Conservation (phyloP, 2,797 vertebrate species). For the Chromobotia macracanthus region DNA sequence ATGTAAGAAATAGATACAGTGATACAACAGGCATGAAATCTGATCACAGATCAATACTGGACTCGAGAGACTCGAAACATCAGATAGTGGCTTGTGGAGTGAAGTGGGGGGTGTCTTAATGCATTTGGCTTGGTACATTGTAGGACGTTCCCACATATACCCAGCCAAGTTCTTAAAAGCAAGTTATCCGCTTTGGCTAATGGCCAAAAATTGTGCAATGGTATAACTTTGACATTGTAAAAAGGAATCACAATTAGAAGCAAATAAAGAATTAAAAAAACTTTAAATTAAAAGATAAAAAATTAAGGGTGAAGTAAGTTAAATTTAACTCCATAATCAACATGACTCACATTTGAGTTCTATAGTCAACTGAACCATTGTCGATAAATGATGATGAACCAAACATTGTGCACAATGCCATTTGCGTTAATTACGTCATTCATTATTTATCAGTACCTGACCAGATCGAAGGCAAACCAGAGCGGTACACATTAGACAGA, state of each 20-base stretch:
- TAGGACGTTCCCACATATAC: constrained; percentile 30
- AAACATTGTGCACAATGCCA: constrained; percentile 47
- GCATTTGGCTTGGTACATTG: constrained; percentile 10
- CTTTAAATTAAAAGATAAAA: background rate
- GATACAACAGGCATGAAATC: constrained; percentile 59
- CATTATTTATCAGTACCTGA: constrained; percentile 61
- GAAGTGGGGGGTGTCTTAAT: constrained; percentile 27
- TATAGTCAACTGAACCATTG: background rate
- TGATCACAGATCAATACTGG: constrained; percentile 61
- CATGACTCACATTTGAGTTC: too few species aligned
- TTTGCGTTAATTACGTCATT: constrained; percentile 40
- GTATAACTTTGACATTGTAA: constrained; percentile 1
- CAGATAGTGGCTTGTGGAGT: constrained; percentile 41
- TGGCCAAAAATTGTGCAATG: background rate
- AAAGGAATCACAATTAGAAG: background rate
- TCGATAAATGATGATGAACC: constrained; percentile 30
- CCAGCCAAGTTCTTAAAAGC: constrained; percentile 41
- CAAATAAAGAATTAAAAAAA: background rate
- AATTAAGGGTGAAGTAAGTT: background rate
- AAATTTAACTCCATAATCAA: too few species aligned
- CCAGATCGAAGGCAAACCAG: constrained; percentile 53
- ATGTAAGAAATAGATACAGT: constrained; percentile 47
- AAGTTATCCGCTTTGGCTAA: constrained; percentile 11
- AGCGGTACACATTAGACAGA: constrained; percentile 51
- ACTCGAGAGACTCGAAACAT: constrained; percentile 41